Percentiles rank a stretch among this genome's conserved stretches.
Evolutionary conservation across 2,797 vertebrate species (phyloP).

Genomic region (Coranthus polyacanthus): DNA sequence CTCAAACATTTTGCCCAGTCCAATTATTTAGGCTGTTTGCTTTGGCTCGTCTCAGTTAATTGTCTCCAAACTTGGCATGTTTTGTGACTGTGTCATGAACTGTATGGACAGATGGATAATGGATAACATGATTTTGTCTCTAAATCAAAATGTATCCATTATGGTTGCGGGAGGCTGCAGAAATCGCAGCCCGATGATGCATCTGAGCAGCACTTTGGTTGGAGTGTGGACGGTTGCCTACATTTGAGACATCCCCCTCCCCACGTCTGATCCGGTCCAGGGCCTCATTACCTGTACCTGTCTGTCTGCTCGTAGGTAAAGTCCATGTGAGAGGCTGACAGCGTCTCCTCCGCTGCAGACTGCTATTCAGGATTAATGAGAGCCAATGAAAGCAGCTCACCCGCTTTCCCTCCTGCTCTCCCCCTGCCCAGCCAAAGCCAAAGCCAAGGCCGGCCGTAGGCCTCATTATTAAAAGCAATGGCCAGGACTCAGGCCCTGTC

Average conservation of each 20-base stretch:
- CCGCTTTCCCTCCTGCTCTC: slow-evolving; percentile 79
- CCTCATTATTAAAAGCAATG: slow-evolving; percentile 91
- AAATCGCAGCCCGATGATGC: too few species aligned
- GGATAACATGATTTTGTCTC: not conserved
- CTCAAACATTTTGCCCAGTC: not conserved
- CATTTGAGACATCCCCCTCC: not conserved
- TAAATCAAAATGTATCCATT: not conserved
- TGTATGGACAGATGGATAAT: too few species aligned
- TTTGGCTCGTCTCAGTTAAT: too few species aligned
- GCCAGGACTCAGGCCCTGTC: slow-evolving; percentile 90
- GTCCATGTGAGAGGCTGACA: slow-evolving; percentile 55
- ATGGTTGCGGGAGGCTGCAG: too few species aligned
- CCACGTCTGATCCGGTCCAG: slow-evolving; percentile 24
- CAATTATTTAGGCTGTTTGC: not conserved
- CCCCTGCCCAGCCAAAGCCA: slow-evolving; percentile 76
- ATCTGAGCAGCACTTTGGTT: too few species aligned
- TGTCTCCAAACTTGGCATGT: not conserved
- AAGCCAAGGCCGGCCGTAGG: slow-evolving; percentile 89
- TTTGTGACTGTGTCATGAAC: not conserved
- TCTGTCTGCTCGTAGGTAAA: slow-evolving; percentile 28
- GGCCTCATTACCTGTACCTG: slow-evolving; percentile 58
- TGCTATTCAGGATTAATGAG: slow-evolving; percentile 86
- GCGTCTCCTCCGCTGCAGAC: slow-evolving; percentile 65
- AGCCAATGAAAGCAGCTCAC: slow-evolving; percentile 91
- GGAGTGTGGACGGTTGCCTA: too few species aligned